phyloP scores from a whole-genome alignment of 2,797 vertebrate genomes.

The Tenualosa thibaudeaui region DNA sequence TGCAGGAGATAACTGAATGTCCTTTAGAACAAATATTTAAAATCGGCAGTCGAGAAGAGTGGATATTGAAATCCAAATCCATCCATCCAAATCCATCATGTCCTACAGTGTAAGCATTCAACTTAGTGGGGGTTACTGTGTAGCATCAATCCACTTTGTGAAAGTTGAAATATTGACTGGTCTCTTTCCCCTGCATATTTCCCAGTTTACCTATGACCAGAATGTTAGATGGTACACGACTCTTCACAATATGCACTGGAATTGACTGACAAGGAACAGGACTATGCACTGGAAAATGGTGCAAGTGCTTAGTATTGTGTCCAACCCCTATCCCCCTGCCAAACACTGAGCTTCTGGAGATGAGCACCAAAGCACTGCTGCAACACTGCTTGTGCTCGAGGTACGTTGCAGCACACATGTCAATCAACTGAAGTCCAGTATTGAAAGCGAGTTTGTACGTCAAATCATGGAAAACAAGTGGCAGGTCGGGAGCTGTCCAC shows the following conservation, averaged over 20 bases:
- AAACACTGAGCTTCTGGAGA: not conserved
- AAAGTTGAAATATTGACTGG: not conserved
- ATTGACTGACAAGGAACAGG: conserved; percentile 62
- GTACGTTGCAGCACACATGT: conserved; percentile 37
- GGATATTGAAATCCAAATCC: not conserved
- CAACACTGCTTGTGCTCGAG: not conserved
- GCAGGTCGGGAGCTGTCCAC: conserved; percentile 18
- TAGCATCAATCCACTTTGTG: too few species aligned
- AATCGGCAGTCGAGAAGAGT: not conserved
- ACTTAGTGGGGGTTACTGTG: too few species aligned
- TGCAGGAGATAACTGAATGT: not conserved
- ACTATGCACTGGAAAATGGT: conserved; percentile 22
- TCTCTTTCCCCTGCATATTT: not conserved
- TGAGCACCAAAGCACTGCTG: not conserved
- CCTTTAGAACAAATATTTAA: not conserved
- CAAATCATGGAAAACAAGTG: conserved; percentile 31
- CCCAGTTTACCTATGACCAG: conserved; percentile 43
- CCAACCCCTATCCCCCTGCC: not conserved
- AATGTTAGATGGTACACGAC: conserved; percentile 46
- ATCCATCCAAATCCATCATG: too few species aligned
- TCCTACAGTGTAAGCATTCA: not conserved
- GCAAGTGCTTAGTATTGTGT: not conserved
- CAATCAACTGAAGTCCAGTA: conserved; percentile 69
- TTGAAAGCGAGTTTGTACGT: conserved; percentile 61
- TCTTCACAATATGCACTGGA: conserved; percentile 66